Percentiles rank a stretch among this genome's conserved stretches.
These are phyloP conservation scores for Lasiurus borealis DNA, from an alignment of 2,113 vertebrate species.

Conservation along the genomic window DNA sequence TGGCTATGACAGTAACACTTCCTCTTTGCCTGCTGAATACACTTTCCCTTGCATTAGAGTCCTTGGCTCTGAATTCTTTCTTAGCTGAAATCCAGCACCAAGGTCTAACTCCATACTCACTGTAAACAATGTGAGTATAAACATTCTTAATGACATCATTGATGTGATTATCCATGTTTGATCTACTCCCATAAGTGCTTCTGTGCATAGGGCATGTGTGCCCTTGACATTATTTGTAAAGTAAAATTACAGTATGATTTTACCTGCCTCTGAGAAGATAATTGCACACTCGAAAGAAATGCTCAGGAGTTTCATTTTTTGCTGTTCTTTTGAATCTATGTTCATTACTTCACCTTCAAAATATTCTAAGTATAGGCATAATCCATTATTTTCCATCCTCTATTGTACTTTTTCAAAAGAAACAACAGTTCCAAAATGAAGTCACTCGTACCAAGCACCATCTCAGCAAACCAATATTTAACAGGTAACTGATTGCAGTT, in stretches of 20 bases:
- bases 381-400: background rate
- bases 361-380: background rate
- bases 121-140: background rate
- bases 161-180: background rate
- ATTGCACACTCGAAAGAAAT: background rate
- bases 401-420: background rate
- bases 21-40: background rate
- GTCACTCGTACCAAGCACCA: background rate
- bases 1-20: too few relatives aligned
- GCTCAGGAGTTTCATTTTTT: background rate
- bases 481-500: background rate
- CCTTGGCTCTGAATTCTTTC: background rate
- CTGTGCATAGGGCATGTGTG: background rate
- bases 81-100: background rate
- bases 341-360: background rate
- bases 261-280: background rate
- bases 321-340: background rate
- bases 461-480: background rate
- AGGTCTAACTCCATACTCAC: background rate
- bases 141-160: background rate
- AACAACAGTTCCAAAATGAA: background rate
- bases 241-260: background rate
- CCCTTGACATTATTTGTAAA: background rate
- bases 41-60: background rate
- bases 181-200: background rate